These are phyloP conservation scores for Sapayoa aenigma DNA, from an alignment of 2,113 vertebrate species.

Conservation along the genomic window DNA sequence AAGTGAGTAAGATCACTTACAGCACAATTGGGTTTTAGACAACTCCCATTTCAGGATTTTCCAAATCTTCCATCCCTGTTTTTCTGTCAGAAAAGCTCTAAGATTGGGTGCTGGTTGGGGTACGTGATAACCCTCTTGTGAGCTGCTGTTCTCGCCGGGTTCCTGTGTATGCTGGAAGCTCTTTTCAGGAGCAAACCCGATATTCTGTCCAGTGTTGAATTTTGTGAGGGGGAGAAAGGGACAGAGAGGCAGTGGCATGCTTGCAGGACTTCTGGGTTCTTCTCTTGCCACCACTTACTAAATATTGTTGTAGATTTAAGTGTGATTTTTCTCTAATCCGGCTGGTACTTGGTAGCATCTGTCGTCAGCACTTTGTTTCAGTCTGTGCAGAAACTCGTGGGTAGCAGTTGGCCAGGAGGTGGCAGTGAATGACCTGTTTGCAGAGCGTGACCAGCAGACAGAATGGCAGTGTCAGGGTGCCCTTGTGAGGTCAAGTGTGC, in stretches of 20 bases:
- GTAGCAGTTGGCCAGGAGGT: neutral
- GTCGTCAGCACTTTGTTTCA: neutral
- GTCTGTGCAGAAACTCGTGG: neutral
- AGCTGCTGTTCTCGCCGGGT: neutral
- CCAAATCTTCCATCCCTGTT: neutral
- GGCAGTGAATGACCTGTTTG: neutral
- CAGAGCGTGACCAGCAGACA: neutral
- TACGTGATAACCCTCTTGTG: neutral
- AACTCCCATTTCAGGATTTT: neutral
- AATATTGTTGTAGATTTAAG: neutral
- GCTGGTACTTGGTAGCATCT: neutral
- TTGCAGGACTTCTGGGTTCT: neutral
- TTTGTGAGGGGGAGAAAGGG: neutral
- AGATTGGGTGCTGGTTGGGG: neutral
- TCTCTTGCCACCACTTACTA: neutral
- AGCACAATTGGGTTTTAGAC: neutral
- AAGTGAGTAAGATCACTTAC: rapidly evolving
- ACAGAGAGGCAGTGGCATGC: rapidly evolving
- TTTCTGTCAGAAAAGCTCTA: neutral
- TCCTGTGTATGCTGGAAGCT: neutral
- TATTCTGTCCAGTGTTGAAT: neutral
- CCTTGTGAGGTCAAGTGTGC: neutral
- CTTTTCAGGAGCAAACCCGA: neutral
- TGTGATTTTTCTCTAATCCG: neutral
- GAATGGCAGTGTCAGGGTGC: neutral